Base-by-base conservation (phyloP, 2,113 vertebrate species). In the Triplophysa tibetana region DNA sequence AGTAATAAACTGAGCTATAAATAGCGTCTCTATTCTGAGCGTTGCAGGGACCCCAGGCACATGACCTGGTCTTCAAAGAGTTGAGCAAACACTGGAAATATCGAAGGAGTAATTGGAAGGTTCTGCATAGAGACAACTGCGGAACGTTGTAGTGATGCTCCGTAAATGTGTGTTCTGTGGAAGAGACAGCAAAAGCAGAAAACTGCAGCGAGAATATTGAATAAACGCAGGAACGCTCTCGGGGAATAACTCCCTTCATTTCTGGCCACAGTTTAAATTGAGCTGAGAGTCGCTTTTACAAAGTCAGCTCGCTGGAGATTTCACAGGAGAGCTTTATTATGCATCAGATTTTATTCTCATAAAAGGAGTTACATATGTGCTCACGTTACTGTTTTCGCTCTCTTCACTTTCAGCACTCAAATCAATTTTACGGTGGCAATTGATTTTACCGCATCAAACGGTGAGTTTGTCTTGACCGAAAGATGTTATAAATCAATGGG, bases 391-490 rank as follows among this genome's bases (percentile, higher is more conserved):
- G 43, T 75, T 77, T 45, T 83, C 79, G 58, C 41, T 81, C 41
- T 85, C 24, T 88, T 86, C 70, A 89, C 90, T 92, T 92, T 75
- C 88, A 98, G 97, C 87, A 99, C 96, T 1, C 97, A 99, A 91
- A 98, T 99, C 89, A 99, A 99, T 94, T 99, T 99, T 90, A 99
- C 98, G 11, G 98, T 99, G 76, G 98, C 98, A 78, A 99, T 99
- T 88, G 98, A 99, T 93, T 99, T 99, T 91, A 99, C 98, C 61
- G 97, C 98, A 78, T 99, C 98, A 78, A 99, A 99, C 81, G 98
- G 98, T 99, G 85, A 98, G 96, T 65, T 60, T 93, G 48, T 63
- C 56, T 78, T 58, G 48, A 43, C 50, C 19, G 11, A 66, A 77
- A 38, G 52, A 26, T 75, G 24, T 78, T 63, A 48, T 50, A 38